Percentiles rank a stretch among this genome's conserved stretches.
These are phyloP conservation scores for Amblyraja radiata DNA, from an alignment of 2,797 vertebrate species.

Conservation along the genomic window DNA sequence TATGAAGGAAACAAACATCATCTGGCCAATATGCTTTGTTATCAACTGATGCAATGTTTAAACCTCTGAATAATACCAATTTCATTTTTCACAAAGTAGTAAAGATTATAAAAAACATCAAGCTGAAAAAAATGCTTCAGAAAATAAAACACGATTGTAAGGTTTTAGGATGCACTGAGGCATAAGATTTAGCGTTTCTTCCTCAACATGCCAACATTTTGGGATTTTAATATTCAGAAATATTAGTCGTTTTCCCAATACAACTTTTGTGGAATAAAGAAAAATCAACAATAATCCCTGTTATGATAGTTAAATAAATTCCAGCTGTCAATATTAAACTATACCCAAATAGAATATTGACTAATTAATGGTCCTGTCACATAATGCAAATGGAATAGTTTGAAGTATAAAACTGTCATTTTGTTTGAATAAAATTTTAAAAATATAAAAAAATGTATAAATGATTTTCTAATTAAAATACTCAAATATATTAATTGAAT, in stretches of 20 bases:
- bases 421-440: not conserved
- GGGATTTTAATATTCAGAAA: not conserved
- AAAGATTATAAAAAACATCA: constrained; percentile 46
- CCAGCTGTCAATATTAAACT: constrained; percentile 2
- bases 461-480: not conserved
- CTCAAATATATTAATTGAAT: not conserved
- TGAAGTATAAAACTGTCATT: not conserved
- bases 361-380: not conserved
- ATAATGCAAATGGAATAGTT: not conserved
- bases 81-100: constrained; percentile 57
- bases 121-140: constrained; percentile 70
- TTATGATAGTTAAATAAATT: not conserved
- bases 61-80: constrained; percentile 55
- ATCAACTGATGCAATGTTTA: constrained; percentile 60
- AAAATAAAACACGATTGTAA: constrained; percentile 42
- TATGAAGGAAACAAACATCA: not conserved
- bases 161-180: not conserved
- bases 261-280: not conserved
- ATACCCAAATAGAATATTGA: too few species aligned
- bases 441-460: not conserved
- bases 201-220: not conserved
- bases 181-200: not conserved
- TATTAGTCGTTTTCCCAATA: not conserved
- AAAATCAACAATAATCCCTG: not conserved
- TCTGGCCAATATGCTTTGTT: constrained; percentile 48